These are phyloP conservation scores for Ooceraea biroi DNA, from an alignment of 1,140 invertebrate species.

Conservation along the genomic window DNA sequence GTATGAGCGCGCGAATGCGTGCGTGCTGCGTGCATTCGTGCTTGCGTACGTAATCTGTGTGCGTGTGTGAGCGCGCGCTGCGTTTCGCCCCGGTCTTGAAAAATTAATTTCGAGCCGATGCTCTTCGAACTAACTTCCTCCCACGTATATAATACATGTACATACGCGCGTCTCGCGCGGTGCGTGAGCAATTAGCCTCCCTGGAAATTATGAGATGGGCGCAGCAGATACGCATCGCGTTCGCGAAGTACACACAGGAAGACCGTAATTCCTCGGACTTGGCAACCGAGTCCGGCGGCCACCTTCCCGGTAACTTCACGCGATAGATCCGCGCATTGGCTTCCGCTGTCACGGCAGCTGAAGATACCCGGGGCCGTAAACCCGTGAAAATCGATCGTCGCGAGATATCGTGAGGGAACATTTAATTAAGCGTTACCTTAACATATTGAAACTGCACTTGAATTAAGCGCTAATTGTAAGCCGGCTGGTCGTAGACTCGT, in stretches of 20 bases:
- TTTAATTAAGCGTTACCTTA: neutral
- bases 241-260: slow-evolving; percentile 71
- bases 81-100: slow-evolving; percentile 28
- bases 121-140: slow-evolving; percentile 54
- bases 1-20: slow-evolving; percentile 23
- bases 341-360: slow-evolving; percentile 68
- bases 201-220: slow-evolving; percentile 67
- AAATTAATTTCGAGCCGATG: slow-evolving; percentile 58
- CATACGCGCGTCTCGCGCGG: slow-evolving; percentile 40
- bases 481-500: no score
- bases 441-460: neutral
- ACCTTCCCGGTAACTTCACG: slow-evolving; percentile 68
- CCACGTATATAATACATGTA: neutral
- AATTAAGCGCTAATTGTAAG: neutral
- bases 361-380: slow-evolving; percentile 9
- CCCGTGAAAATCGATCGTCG: slow-evolving; percentile 26
- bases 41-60: neutral
- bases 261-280: slow-evolving; percentile 73
- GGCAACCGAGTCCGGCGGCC: slow-evolving; percentile 71
- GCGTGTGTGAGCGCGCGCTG: neutral
- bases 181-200: slow-evolving; percentile 73
- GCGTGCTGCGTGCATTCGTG: slow-evolving; percentile 9
- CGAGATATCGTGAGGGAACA: neutral
- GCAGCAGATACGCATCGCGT: slow-evolving; percentile 74
- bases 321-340: slow-evolving; percentile 64